Base-by-base conservation (phyloP, 2,113 vertebrate genomes). In the Cygnus atratus region DNA sequence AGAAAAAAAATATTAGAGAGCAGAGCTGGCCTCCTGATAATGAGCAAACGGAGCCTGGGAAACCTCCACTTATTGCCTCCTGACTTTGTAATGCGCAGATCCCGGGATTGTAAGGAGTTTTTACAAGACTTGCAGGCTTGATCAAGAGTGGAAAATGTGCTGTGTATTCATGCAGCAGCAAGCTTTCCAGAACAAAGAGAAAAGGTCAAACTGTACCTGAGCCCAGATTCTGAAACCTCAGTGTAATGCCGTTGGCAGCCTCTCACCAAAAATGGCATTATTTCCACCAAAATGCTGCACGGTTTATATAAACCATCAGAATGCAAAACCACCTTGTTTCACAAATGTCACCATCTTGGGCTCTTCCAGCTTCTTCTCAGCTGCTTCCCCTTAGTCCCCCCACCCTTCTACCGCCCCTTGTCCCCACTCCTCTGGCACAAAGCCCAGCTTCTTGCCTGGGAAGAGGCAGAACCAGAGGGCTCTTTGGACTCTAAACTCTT, bases 1-100 rank as follows among this genome's bases (percentile, higher is more conserved):
- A 18, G 33, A n/a, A 48, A n/a, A 8, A 8, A 44, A 11, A 52
- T 5, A 18, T 5, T 0, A 1, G 20, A 11, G 20, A 70, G 43
- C 54, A 59, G 70, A 63, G 70, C 46, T 29, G 21, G 70, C 57
- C 6, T 22, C 11, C 50, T 2, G 5, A 35, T 22, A 59, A 39
- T 9, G 55, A 76, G 55, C 26, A 18, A 26, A 18, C 0, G 3
- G 46, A 37, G n/a, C 62, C 57, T 22, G 21, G 0, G 14, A 37
- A 62, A 7, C 25, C 35, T 16, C 28, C 6, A 1, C 5, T 43
- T 26, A 3, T 22, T 26, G 3, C 29, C 29, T 87, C 29, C 16
- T 1, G 4, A 37, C 17, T 17, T 29, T 8, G 44, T 37, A 21
- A 44, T 15, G 21, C 29, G 62, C 26, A 44, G 9, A 33, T 7